phyloP scores from a whole-genome alignment of 1,140 invertebrate genomes.

The Euwallacea similis region DNA sequence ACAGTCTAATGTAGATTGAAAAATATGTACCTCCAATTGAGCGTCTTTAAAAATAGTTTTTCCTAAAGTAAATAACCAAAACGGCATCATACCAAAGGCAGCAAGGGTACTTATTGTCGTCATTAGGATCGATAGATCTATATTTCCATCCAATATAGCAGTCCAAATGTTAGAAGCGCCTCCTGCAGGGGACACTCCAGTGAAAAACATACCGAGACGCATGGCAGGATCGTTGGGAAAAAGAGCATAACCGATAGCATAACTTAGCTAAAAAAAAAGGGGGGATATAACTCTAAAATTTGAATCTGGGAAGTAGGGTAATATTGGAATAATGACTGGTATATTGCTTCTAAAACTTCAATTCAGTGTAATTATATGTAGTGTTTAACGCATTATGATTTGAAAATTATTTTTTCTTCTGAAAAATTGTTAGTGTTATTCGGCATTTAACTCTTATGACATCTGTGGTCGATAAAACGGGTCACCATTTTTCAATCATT shows the following conservation, averaged over 20 bases:
- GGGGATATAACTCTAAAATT: not conserved
- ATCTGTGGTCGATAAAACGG: too few species aligned
- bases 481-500: too few species aligned
- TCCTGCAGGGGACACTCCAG: slow-evolving; percentile 87
- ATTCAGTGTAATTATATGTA: too few species aligned
- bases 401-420: too few species aligned
- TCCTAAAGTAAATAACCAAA: slow-evolving; percentile 93
- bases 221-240: slow-evolving; percentile 71
- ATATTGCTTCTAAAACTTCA: too few species aligned
- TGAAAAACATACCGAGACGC: slow-evolving; percentile 87
- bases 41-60: slow-evolving; percentile 65
- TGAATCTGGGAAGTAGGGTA: not conserved
- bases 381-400: too few species aligned
- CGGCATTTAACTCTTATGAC: too few species aligned
- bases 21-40: slow-evolving; percentile 14
- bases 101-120: slow-evolving; percentile 73
- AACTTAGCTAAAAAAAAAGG: slow-evolving; percentile 66
- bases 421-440: too few species aligned
- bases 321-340: too few species aligned
- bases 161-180: slow-evolving; percentile 96
- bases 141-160: slow-evolving; percentile 81
- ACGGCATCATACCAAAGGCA: slow-evolving; percentile 74
- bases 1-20: not conserved
- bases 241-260: slow-evolving; percentile 70
- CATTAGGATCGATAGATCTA: slow-evolving; percentile 90